Percentiles rank a stretch among this genome's conserved stretches.
Evolutionary conservation across 2,113 vertebrate species (phyloP).

Genomic region (Formicarius rufipectus): DNA sequence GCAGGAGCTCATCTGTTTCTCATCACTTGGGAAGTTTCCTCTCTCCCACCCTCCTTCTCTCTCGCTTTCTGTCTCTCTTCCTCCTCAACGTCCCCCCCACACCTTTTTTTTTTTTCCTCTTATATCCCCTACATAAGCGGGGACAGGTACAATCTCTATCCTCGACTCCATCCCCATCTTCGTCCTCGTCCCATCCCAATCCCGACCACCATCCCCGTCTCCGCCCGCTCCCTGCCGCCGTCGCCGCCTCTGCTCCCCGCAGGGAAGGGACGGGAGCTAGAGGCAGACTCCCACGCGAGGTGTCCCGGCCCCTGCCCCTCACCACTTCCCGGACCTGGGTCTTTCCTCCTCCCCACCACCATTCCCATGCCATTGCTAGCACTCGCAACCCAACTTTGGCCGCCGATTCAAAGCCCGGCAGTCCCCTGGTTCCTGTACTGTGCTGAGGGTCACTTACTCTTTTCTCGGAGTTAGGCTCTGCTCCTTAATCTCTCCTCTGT

Average conservation of each 20-base stretch:
- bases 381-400: background rate
- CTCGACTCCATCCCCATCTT: background rate
- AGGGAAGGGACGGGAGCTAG: background rate
- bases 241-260: background rate
- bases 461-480: constrained; percentile 1
- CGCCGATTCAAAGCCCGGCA: background rate
- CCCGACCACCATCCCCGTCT: too few species aligned
- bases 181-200: too few species aligned
- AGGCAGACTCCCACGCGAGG: background rate
- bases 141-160: background rate
- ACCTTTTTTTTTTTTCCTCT: too few species aligned
- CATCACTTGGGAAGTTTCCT: constrained; percentile 72
- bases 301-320: too few species aligned
- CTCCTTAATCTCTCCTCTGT: constrained; percentile 13
- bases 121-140: background rate
- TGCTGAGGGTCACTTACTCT: constrained; percentile 50
- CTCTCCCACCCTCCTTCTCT: background rate
- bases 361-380: background rate
- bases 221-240: background rate
- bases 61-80: background rate
- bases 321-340: too few species aligned
- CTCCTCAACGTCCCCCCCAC: too few species aligned
- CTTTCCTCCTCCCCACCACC: background rate
- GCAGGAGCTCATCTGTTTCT: constrained; percentile 70
- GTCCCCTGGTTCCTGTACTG: background rate